Evolutionary conservation across 2,888 invertebrate species (phyloP).

Genomic region (Dyspetes luteomarginatus): DNA sequence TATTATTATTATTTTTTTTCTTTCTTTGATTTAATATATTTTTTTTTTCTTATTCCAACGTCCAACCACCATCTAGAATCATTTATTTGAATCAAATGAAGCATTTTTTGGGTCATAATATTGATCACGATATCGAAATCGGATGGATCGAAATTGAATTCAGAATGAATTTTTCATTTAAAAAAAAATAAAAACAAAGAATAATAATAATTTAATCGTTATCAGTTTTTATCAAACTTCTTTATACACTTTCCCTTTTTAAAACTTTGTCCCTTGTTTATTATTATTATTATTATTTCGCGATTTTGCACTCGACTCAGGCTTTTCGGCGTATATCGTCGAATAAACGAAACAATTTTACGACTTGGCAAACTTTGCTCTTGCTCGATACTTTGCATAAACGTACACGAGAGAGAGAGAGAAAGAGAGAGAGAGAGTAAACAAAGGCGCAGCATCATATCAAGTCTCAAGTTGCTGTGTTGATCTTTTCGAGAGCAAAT

Average conservation of each 20-base stretch:
- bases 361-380: slow-evolving; percentile 48
- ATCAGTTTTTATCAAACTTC: too few relatives aligned
- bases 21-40: too few relatives aligned
- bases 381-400: slow-evolving; percentile 24
- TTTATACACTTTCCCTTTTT: neutral
- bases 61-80: too few relatives aligned
- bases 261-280: neutral
- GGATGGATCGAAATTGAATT: too few relatives aligned
- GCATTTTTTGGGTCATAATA: too few relatives aligned
- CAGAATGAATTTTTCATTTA: too few relatives aligned
- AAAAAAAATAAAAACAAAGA: too few relatives aligned
- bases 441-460: neutral
- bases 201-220: too few relatives aligned
- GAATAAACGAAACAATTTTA: slow-evolving; percentile 45
- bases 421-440: neutral
- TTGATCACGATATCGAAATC: too few relatives aligned
- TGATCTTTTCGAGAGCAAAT: neutral
- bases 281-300: slow-evolving; percentile 15
- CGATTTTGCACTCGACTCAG: slow-evolving; percentile 36
- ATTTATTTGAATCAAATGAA: too few relatives aligned
- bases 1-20: too few relatives aligned
- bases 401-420: neutral
- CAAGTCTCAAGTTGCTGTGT: neutral
- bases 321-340: neutral
- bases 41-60: too few relatives aligned